A percentile compares a stretch with the other conserved stretches of the same genome.
Conservation (phyloP, 2,797 vertebrate genomes). For the Lycodopsis pacificus region DNA sequence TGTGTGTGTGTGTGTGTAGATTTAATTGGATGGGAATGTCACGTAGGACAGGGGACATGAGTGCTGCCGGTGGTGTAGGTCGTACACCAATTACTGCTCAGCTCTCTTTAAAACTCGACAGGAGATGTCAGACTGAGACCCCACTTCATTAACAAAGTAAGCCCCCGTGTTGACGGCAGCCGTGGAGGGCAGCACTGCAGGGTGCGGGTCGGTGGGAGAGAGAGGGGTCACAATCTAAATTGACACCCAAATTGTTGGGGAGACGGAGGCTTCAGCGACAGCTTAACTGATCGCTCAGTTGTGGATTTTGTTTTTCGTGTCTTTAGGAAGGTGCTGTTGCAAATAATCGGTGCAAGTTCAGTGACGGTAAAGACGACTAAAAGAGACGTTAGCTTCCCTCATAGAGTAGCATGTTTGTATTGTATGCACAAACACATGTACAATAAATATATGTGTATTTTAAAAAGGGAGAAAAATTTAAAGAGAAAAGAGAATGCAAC, state of each 20-base stretch:
- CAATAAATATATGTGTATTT: not conserved
- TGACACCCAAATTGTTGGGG: constrained; percentile 30
- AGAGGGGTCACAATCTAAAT: constrained; percentile 36
- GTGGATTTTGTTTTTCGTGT: not conserved
- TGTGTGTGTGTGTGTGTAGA: constrained; percentile 30
- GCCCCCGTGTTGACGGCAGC: constrained; percentile 60
- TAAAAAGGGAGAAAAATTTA: not conserved
- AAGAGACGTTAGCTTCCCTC: not conserved
- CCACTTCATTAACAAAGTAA: constrained; percentile 79
- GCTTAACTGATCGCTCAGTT: constrained; percentile 4
- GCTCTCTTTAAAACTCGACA: constrained; percentile 69
- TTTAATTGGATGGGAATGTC: constrained; percentile 85
- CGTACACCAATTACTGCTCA: constrained; percentile 83
- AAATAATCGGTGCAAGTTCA: not conserved
- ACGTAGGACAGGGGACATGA: constrained; percentile 81
- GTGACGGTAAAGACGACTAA: not conserved
- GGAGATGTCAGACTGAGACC: constrained; percentile 70
- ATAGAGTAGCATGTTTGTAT: not conserved
- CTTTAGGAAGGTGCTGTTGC: not conserved
- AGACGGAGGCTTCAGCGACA: constrained; percentile 1
- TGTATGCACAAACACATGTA: not conserved
- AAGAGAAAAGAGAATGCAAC: not conserved
- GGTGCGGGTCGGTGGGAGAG: not conserved
- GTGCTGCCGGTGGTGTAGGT: constrained; percentile 79
- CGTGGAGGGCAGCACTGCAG: constrained; percentile 59